A percentile compares a stretch with the other conserved stretches of the same genome.
Conservation (phyloP, 2,113 vertebrate species). For the Daubentonia madagascariensis region DNA sequence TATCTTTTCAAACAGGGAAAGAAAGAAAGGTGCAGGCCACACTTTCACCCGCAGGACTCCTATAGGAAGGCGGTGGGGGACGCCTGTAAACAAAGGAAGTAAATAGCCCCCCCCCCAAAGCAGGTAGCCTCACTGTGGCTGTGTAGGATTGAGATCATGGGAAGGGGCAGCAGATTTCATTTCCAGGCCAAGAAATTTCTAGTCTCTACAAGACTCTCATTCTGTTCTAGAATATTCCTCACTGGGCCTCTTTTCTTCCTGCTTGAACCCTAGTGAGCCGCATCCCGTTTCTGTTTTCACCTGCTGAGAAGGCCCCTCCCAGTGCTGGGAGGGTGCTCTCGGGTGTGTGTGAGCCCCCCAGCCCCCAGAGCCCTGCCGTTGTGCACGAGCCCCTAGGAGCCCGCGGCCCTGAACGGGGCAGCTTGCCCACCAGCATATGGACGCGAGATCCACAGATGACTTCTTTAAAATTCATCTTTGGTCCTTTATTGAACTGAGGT, state of each 20-base stretch:
- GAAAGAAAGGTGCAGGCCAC: not conserved
- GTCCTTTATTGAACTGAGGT: not conserved
- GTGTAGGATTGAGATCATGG: not conserved
- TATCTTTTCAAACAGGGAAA: conserved; percentile 22
- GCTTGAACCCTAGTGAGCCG: not conserved
- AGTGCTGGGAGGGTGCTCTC: no score
- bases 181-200: not conserved
- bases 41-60: conserved; percentile 51
- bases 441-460: not conserved
- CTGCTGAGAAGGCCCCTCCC: not conserved
- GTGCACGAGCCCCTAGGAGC: accelerated
- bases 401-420: no score
- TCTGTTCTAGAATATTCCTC: not conserved
- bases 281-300: not conserved
- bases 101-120: conserved; percentile 22
- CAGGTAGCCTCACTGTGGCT: not conserved
- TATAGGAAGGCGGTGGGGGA: conserved; percentile 3
- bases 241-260: not conserved
- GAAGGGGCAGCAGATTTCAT: not conserved
- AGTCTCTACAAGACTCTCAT: not conserved
- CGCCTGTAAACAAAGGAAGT: conserved; percentile 50
- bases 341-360: not conserved
- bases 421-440: no score
- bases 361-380: not conserved
- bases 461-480: not conserved